Conservation (phyloP, 2,888 invertebrate genomes). For the Lutraria lutraria region DNA sequence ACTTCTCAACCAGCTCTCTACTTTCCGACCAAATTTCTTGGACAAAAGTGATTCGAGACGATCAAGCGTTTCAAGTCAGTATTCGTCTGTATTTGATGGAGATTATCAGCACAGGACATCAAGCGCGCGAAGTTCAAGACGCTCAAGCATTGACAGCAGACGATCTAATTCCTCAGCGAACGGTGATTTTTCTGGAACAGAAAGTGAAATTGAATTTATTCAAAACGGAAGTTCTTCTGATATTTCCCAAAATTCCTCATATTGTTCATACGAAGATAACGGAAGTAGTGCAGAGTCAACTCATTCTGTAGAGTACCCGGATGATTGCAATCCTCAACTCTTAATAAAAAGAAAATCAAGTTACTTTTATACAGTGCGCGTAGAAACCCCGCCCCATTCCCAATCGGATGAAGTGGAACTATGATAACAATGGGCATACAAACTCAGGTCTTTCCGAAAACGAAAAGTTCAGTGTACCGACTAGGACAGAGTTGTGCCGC, state of each 20-base stretch:
- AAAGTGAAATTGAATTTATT: constrained; percentile 51
- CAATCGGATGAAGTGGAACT: constrained; percentile 41
- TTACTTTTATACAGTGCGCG: constrained; percentile 50
- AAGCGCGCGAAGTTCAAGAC: not conserved
- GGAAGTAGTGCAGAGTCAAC: constrained; percentile 60
- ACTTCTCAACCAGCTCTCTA: constrained; percentile 41
- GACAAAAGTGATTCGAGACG: constrained; percentile 22
- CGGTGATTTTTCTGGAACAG: constrained; percentile 50
- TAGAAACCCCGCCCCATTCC: not conserved
- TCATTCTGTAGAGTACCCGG: not conserved
- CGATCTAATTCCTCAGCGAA: constrained; percentile 31
- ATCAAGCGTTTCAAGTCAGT: constrained; percentile 29
- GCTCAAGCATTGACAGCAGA: not conserved
- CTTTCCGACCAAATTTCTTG: constrained; percentile 24
- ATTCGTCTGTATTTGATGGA: not conserved
- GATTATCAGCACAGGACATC: not conserved
- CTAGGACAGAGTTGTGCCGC: no score
- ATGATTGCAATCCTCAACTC: not conserved
- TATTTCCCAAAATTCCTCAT: constrained; percentile 33
- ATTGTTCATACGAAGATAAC: constrained; percentile 21
- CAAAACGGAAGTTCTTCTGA: not conserved
- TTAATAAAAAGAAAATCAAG: constrained; percentile 31
- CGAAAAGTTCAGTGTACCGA: no score
- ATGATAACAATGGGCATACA: not conserved
- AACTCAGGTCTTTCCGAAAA: no score